Evolutionary conservation across 2,113 vertebrate genomes (phyloP).

Genomic region (Sardina pilchardus): DNA sequence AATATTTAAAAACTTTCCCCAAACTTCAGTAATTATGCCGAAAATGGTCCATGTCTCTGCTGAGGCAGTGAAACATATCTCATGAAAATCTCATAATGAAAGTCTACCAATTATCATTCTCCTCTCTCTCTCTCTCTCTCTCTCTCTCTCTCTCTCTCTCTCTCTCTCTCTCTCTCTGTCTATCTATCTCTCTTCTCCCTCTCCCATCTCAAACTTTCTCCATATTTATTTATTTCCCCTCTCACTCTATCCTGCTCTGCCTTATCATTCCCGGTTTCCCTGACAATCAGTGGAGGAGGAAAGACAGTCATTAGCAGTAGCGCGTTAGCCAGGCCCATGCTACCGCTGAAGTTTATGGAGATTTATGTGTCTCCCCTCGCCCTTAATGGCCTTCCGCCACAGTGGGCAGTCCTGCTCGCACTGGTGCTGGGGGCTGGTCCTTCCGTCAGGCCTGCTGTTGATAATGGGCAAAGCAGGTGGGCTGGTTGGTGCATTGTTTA

Average conservation of each 20-base stretch:
- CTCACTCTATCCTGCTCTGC: neutral
- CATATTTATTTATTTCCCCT: neutral
- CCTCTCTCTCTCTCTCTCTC: neutral
- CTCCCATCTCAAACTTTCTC: neutral
- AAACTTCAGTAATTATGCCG: neutral
- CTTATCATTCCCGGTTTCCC: neutral
- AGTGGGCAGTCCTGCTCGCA: constrained; percentile 68
- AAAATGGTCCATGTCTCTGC: neutral
- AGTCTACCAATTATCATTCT: neutral
- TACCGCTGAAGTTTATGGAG: constrained; percentile 77
- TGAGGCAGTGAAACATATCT: neutral
- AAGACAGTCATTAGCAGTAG: constrained; percentile 50
- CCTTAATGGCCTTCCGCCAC: constrained; percentile 74
- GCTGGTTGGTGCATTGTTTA: constrained; percentile 55
- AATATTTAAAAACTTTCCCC: neutral
- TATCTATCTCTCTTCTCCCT: neutral
- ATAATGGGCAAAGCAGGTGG: constrained; percentile 72
- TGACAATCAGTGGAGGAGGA: neutral
- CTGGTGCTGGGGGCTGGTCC: constrained; percentile 17
- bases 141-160: neutral
- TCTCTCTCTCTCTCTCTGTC: neutral
- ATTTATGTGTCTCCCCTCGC: constrained; percentile 74
- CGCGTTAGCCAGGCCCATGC: constrained; percentile 62
- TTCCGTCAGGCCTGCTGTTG: constrained; percentile 47
- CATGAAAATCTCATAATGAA: neutral